Evolutionary conservation across 2,113 vertebrate genomes (phyloP).

Genomic region (Sander lucioperca): DNA sequence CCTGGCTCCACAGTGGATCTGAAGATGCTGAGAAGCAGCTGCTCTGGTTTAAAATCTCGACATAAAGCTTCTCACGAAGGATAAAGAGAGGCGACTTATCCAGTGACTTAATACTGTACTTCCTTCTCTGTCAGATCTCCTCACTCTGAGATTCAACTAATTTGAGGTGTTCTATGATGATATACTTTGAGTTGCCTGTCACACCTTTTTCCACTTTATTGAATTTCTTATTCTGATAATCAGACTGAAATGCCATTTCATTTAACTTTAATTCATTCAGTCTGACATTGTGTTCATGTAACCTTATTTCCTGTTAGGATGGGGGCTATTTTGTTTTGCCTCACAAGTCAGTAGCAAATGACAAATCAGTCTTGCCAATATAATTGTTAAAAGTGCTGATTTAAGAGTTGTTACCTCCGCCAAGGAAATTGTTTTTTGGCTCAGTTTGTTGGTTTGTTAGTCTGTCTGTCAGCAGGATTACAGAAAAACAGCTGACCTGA

Average conservation of each 20-base stretch:
- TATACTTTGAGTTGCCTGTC: too few species aligned
- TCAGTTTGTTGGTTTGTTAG: too few species aligned
- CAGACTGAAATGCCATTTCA: neutral
- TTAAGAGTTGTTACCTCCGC: too few species aligned
- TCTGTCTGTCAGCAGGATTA: too few species aligned
- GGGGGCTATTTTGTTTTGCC: neutral
- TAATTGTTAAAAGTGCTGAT: too few species aligned
- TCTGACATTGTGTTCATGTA: neutral
- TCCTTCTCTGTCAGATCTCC: neutral
- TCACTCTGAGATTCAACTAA: neutral
- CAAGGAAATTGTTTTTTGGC: too few species aligned
- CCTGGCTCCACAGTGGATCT: conserved; percentile 15
- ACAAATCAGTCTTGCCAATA: too few species aligned
- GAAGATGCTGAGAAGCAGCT: conserved; percentile 27
- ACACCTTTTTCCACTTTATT: neutral
- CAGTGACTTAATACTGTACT: neutral
- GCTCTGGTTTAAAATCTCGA: neutral
- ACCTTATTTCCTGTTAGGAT: neutral
- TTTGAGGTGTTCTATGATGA: neutral
- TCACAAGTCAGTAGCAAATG: too few species aligned
- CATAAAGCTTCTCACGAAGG: conserved; percentile 6
- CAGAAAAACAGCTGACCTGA: too few species aligned
- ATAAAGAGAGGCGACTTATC: neutral
- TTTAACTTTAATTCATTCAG: neutral
- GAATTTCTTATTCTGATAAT: neutral